phyloP scores from a whole-genome alignment of 2,113 vertebrate genomes.

The Penelope pileata region DNA sequence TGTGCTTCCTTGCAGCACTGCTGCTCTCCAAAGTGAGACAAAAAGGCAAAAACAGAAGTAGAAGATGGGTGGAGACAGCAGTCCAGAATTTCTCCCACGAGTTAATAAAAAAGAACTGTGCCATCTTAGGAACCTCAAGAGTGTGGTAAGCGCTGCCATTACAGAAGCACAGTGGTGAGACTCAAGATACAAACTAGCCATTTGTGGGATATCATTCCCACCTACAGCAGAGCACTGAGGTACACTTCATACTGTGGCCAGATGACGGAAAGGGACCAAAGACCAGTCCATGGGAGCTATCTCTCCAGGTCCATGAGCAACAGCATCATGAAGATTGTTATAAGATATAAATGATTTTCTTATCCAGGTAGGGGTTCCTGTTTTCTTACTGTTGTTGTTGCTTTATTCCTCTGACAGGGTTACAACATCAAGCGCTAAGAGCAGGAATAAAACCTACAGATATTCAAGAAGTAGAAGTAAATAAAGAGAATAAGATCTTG shows the following conservation, averaged over 20 bases:
- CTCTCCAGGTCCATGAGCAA: neutral
- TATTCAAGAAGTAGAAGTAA: neutral
- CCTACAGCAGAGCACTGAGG: rapidly evolving
- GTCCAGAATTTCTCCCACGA: neutral
- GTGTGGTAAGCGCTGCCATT: neutral
- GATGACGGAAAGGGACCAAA: neutral
- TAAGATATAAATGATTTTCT: neutral
- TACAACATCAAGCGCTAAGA: neutral
- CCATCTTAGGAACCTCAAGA: neutral
- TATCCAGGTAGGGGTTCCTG: neutral
- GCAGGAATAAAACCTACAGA: neutral
- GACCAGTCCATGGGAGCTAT: neutral
- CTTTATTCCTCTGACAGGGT: neutral
- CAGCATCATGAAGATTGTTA: neutral
- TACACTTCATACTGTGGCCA: neutral
- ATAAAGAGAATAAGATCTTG: neutral
- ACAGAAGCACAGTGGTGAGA: neutral
- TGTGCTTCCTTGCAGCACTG: neutral
- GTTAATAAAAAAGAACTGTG: neutral
- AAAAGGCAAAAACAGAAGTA: neutral
- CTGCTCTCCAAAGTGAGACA: neutral
- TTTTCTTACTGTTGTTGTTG: neutral
- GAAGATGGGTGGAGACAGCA: neutral
- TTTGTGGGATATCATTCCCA: neutral
- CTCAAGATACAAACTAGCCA: neutral